Evolutionary conservation across 2,797 vertebrate genomes (phyloP).

Genomic region (Gallinago stenura): DNA sequence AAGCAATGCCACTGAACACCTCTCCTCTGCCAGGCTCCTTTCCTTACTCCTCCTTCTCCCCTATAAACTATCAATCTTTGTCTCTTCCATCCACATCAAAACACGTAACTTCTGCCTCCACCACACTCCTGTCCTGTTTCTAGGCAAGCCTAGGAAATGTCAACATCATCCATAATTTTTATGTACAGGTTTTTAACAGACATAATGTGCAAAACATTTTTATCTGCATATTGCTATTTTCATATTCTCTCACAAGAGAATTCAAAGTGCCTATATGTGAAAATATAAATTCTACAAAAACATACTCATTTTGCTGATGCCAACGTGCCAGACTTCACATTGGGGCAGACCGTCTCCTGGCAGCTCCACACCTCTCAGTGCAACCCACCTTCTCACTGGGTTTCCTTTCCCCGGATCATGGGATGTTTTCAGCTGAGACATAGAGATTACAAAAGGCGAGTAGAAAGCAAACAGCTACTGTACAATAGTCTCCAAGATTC

Average conservation of each 20-base stretch:
- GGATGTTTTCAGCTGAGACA: neutral
- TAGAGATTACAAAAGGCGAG: neutral
- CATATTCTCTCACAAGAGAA: neutral
- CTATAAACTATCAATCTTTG: neutral
- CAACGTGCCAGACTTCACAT: neutral
- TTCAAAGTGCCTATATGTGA: neutral
- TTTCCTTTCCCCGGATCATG: neutral
- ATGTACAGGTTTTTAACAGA: neutral
- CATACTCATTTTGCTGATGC: neutral
- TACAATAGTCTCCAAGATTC: neutral
- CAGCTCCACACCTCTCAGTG: neutral
- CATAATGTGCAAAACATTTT: neutral
- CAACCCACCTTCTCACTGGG: neutral
- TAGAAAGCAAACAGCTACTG: conserved; percentile 23
- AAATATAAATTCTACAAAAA: neutral
- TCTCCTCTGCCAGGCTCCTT: neutral
- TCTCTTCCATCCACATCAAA: neutral
- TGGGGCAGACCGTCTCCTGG: neutral
- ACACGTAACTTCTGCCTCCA: neutral
- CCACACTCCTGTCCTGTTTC: neutral
- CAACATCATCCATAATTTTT: neutral
- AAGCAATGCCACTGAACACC: neutral
- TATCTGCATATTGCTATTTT: neutral
- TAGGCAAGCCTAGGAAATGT: neutral
- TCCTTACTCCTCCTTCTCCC: neutral